Evolutionary conservation across 2,888 invertebrate genomes (phyloP).

Genomic region (Osmoderma eremita): DNA sequence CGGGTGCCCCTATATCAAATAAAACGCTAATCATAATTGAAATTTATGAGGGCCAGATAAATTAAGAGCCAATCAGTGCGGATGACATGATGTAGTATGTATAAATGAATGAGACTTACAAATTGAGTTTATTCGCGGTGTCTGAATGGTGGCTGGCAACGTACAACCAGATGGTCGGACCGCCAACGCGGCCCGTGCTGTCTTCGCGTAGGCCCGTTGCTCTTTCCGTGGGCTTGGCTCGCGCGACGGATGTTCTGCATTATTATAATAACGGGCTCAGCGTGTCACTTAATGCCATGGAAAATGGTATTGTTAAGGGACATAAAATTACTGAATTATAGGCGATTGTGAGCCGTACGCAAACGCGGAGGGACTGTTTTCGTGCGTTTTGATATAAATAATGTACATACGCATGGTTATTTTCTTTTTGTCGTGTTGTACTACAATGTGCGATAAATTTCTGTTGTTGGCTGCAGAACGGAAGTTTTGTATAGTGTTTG

Average conservation of each 20-base stretch:
- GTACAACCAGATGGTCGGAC: constrained; percentile 51
- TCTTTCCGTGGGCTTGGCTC: constrained; percentile 54
- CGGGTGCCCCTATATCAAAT: constrained; percentile 40
- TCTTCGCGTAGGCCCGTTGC: constrained; percentile 46
- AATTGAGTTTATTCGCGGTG: constrained; percentile 54
- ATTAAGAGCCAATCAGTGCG: constrained; percentile 54
- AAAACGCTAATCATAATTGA: constrained; percentile 51
- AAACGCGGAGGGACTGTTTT: constrained; percentile 21
- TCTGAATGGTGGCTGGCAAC: constrained; percentile 49
- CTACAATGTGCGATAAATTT: constrained; percentile 37
- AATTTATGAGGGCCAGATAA: constrained; percentile 52
- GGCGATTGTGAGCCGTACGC: constrained; percentile 42
- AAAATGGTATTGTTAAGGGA: constrained; percentile 51
- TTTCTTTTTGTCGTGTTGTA: not conserved
- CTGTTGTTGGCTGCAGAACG: constrained; percentile 35
- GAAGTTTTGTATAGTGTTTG: constrained; percentile 24
- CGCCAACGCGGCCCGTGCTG: constrained; percentile 51
- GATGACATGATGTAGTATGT: constrained; percentile 48
- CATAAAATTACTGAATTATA: constrained; percentile 51
- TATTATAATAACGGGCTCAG: constrained; percentile 53
- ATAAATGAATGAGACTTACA: constrained; percentile 54
- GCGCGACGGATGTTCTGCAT: constrained; percentile 54
- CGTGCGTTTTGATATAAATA: constrained; percentile 33
- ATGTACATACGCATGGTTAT: constrained; percentile 18
- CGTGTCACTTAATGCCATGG: constrained; percentile 51